Evolutionary conservation across 2,888 invertebrate species (phyloP), one percentile per base, ranked within the genome.

Genomic region (Clostera curtula): DNA sequence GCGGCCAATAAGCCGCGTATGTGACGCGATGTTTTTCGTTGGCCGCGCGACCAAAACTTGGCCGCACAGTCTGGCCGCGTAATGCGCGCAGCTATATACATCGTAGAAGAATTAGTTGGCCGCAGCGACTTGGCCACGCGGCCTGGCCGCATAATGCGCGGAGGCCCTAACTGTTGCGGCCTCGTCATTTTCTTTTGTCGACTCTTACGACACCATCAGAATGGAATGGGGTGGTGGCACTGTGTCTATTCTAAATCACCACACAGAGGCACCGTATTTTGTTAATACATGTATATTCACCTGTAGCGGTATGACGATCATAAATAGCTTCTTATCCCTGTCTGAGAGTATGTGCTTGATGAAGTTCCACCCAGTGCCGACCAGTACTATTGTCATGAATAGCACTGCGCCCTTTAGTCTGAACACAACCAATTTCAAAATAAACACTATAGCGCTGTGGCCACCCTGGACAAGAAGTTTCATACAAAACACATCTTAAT

Each of bases 341-440:
- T 97, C 97, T 0, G 97, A 94, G 12, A 99, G 85, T 43, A 99
- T 95, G 68, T 98, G 96, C 63, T 98, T 98, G 50, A 99, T 96
- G 66, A 98, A 99, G 18, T 97, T 97, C 96, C 98, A 99, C 0
- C 99, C 99, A 4, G 98, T 97, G 23, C 98, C 98, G 45, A 99
- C 95, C 6, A 99, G 86, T 6, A 98, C 93, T 43, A 99, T 93
- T 0, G 97, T 97, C 33, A 98, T 96, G 63, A 99, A 98, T 25
- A 99, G 79, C 21, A 99, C 90, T 0, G 96, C 95, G 6, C 96
- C 95, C 72, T 95, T 95, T 31, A 96, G 80, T 44, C 93, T 94
- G 65, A 26, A 69, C 61, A 22, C 19, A 36, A 25, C 13, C 4
- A 19, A 12, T 2, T 19, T 18, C 5, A 27, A 2, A n/a, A 3